A percentile compares a stretch with the other conserved stretches of the same genome.
phyloP scores from a whole-genome alignment of 2,113 vertebrate genomes.

The Phyllostomus hastatus region DNA sequence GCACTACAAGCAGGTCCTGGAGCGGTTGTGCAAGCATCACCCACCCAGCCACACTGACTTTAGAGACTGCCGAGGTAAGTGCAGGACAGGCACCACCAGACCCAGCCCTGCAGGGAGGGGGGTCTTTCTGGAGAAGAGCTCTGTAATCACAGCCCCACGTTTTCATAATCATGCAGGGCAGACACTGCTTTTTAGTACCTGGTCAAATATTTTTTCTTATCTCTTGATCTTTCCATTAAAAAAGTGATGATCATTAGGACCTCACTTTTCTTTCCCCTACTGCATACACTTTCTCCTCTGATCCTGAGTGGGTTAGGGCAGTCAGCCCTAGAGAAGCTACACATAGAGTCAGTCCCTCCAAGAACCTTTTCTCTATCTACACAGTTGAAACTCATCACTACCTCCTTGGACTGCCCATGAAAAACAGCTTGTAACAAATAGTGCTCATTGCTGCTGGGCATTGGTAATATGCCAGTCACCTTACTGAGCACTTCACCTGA shows the following conservation, averaged over 20 bases:
- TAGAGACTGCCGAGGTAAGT: conserved; percentile 94
- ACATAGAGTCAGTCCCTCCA: too few relatives aligned
- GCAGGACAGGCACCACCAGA: accelerated
- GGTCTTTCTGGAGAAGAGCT: neutral
- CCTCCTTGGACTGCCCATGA: accelerated
- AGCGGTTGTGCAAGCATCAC: conserved; percentile 96
- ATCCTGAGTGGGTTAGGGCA: neutral
- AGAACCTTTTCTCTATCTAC: neutral
- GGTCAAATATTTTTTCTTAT: neutral
- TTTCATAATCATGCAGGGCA: neutral
- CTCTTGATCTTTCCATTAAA: neutral
- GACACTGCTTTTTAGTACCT: too few relatives aligned
- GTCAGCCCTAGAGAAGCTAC: neutral
- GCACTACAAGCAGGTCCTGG: conserved; percentile 98
- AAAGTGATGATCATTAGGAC: accelerated
- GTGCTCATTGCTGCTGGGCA: accelerated
- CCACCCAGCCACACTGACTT: conserved; percentile 90
- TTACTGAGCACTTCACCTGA: neutral
- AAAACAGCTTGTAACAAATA: neutral
- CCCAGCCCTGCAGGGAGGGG: accelerated
- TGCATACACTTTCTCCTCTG: neutral
- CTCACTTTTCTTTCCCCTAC: neutral
- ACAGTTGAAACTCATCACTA: neutral
- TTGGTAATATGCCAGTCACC: too few relatives aligned
- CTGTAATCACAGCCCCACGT: too few relatives aligned